Percentiles rank a stretch among this genome's conserved stretches.
Evolutionary conservation across 2,113 vertebrate species (phyloP).

Genomic region (Hiodon tergisus): DNA sequence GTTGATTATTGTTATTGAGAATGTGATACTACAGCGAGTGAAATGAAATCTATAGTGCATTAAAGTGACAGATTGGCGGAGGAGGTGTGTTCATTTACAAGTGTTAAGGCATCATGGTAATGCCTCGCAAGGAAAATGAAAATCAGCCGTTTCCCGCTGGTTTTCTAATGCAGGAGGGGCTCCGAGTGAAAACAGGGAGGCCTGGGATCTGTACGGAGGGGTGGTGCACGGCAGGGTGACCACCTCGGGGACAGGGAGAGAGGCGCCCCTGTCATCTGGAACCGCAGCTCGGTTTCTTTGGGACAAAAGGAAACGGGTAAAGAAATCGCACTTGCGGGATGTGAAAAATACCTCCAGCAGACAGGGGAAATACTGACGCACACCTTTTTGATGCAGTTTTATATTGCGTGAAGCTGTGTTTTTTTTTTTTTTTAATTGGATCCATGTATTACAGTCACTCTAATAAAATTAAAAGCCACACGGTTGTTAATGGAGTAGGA

Average conservation of each 20-base stretch:
- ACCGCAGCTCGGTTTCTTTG: not conserved
- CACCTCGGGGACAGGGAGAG: slow-evolving; percentile 38
- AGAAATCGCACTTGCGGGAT: slow-evolving; percentile 1
- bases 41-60: slow-evolving; percentile 99
- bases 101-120: slow-evolving; percentile 97
- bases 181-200: slow-evolving; percentile 45
- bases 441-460: not conserved
- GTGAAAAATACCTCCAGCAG: slow-evolving; percentile 20
- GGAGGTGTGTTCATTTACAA: slow-evolving; percentile 96
- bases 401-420: too few species aligned
- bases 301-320: slow-evolving; percentile 6
- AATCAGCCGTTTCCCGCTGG: slow-evolving; percentile 81
- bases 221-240: slow-evolving; percentile 20
- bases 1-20: slow-evolving; percentile 99
- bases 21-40: slow-evolving; percentile 87
- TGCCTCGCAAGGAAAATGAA: slow-evolving; percentile 90
- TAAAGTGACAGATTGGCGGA: slow-evolving; percentile 98
- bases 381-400: slow-evolving; percentile 1
- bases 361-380: slow-evolving; percentile 24
- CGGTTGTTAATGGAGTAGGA: not conserved
- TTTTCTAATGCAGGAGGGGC: slow-evolving; percentile 59
- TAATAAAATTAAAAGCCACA: not conserved
- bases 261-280: not conserved
- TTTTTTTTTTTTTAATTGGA: not conserved
- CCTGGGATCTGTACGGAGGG: not conserved